A percentile compares a stretch with the other conserved stretches of the same genome.
Evolutionary conservation across 1,140 invertebrate genomes (phyloP).

Genomic region (Ruditapes philippinarum): DNA sequence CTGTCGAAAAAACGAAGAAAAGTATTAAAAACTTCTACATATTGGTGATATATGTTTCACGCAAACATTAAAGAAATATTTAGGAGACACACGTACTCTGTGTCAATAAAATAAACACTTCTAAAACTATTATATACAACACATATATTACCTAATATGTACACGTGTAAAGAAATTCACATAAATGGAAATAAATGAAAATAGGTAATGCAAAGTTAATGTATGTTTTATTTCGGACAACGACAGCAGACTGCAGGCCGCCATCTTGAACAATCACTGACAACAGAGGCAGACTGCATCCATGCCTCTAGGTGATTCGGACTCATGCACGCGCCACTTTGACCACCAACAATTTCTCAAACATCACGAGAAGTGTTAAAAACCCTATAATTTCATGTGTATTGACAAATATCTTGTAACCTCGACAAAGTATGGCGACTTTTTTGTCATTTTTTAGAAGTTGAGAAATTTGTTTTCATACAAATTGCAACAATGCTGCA

Average conservation of each 20-base stretch:
- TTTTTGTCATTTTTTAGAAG: constrained; percentile 4
- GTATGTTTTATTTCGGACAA: no score
- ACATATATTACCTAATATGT: no score
- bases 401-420: constrained; percentile 39
- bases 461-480: constrained; percentile 5
- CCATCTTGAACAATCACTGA: constrained; percentile 27
- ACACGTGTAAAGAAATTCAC: not conserved
- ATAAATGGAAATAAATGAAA: not conserved
- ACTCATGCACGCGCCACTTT: constrained; percentile 17
- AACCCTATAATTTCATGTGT: not conserved
- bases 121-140: no score
- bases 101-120: no score
- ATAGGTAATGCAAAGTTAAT: no score
- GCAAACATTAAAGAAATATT: not conserved
- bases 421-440: not conserved
- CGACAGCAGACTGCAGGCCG: not conserved
- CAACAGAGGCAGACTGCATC: constrained; percentile 3
- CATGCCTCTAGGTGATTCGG: constrained; percentile 34
- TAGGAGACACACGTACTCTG: not conserved
- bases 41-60: not conserved
- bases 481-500: constrained; percentile 14
- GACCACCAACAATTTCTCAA: constrained; percentile 28
- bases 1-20: not conserved
- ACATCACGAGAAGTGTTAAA: constrained; percentile 19
- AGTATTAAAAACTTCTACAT: not conserved